A percentile compares a stretch with the other conserved stretches of the same genome.
phyloP scores from a whole-genome alignment of 2,888 invertebrate genomes.

The Parthenolecanium corni region DNA sequence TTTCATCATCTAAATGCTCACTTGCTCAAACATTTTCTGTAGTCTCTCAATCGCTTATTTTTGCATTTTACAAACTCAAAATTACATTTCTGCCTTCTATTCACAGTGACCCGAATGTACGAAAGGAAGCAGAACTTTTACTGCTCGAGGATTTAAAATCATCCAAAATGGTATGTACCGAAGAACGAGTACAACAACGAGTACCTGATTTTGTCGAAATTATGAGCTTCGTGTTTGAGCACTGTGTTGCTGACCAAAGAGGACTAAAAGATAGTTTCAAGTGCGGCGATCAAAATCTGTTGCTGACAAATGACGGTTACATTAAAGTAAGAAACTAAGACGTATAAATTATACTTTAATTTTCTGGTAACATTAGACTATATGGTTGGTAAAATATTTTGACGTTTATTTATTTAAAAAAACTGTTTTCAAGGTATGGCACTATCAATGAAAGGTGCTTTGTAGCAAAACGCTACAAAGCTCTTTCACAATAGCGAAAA shows the following conservation, averaged over 20 bases:
- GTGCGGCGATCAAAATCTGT: conserved; percentile 13
- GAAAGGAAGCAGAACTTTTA: conserved; percentile 13
- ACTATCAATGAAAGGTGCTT: no score
- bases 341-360: no score
- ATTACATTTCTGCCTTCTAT: neutral
- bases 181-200: neutral
- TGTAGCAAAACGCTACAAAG: no score
- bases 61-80: no score
- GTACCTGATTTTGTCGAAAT: conserved; percentile 9
- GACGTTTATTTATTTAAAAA: no score
- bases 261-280: neutral
- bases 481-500: no score
- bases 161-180: neutral
- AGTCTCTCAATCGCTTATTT: no score
- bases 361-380: no score
- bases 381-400: no score
- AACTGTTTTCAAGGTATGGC: no score
- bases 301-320: neutral
- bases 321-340: conserved; percentile 2
- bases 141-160: conserved; percentile 11
- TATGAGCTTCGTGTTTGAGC: neutral
- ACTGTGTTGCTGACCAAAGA: neutral
- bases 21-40: no score
- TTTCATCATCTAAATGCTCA: no score
- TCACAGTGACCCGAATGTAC: conserved; percentile 4